Evolutionary conservation across 1,140 invertebrate species (phyloP), one percentile per base, ranked within the genome.

Genomic region (Saxidomus purpurata): DNA sequence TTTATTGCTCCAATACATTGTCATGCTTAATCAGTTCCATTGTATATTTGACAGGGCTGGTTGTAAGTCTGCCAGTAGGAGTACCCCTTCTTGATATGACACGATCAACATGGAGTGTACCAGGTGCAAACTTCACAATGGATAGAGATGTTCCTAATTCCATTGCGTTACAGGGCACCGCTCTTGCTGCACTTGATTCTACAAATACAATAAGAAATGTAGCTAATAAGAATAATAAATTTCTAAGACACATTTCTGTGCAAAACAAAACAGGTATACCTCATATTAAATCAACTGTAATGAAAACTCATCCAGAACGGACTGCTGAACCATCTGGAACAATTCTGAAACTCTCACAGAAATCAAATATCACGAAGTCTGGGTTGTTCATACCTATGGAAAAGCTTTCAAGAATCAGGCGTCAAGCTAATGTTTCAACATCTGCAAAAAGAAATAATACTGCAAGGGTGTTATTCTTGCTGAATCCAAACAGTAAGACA

Each of bases 131-230:
- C 67, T 15, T 2, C 8, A 28, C 9, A 38, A 71, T 0, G 1
- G 17, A 71, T n/a, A 71, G 3, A n/a, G 67, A 71, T 38, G 34
- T 71, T 71, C 67, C 25, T 31, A 17, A 71, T 71, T 71, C 67
- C 38, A 34, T 71, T 4, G 34, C 67, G 38, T 40, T 71, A 28
- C 67, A 31, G 6, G 34, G 34, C n/a, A 38, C 15, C 67, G 38
- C 2, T 36, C 13, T 28, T 31, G 34, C 67, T 71, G 67, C 28
- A n/a, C 67, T 71, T 36, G 34, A 38, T 71, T 71, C 36, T 19
- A 9, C 34, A 63, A 28, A 63, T n/a, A 71, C 6, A 38, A 17
- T 0, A 71, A 71, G n/a, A 71, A 22, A 13, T 38, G 22, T 38
- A 71, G 15, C 22, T 71, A 38, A 40, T 19, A 36, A 8, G 25